Percentiles rank a stretch among this genome's conserved stretches.
Evolutionary conservation across 2,113 vertebrate species (phyloP).

Genomic region (Rhagologus leucostigma): DNA sequence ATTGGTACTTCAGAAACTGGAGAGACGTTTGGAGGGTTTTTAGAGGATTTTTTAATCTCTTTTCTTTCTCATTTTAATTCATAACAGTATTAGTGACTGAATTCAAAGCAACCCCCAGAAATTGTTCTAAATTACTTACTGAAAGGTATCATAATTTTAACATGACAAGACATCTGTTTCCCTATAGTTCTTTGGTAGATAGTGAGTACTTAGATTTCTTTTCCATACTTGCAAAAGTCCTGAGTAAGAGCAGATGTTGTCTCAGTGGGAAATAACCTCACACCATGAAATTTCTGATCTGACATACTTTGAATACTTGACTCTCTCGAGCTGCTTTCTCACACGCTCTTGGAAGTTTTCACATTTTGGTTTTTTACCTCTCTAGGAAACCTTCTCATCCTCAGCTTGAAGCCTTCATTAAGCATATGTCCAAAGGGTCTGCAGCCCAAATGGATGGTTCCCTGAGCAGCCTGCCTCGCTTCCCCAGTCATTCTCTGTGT

Average conservation of each 20-base stretch:
- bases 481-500: constrained; percentile 87
- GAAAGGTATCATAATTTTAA: background rate
- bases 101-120: background rate
- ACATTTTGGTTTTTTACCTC: background rate
- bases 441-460: constrained; percentile 84
- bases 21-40: background rate
- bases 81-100: background rate
- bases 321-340: background rate
- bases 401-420: constrained; percentile 84
- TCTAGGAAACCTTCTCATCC: constrained; percentile 88
- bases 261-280: background rate
- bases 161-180: background rate
- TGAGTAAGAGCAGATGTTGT: constrained; percentile 6
- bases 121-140: background rate
- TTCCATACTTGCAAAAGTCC: background rate
- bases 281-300: background rate
- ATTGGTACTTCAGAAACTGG: background rate
- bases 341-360: background rate
- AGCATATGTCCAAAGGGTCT: constrained; percentile 84
- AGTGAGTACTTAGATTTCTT: background rate
- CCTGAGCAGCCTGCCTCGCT: constrained; percentile 83
- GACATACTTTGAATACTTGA: background rate
- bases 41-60: background rate
- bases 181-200: background rate
- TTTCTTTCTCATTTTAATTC: background rate